A percentile compares a stretch with the other conserved stretches of the same genome.
Conservation (phyloP, 2,113 vertebrate genomes). For the Orientallactaga bullata region DNA sequence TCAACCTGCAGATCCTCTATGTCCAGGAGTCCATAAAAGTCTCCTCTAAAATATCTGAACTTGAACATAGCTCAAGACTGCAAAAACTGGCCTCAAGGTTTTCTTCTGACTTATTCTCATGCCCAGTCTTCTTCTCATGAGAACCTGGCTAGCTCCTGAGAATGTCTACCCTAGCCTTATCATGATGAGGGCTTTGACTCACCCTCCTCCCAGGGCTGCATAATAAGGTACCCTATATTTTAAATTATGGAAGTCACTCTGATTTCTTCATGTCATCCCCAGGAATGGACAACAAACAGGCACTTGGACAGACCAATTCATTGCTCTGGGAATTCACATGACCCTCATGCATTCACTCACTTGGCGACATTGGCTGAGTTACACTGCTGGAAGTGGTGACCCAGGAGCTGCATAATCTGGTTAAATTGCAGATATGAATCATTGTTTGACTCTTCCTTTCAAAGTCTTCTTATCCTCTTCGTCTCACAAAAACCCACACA, state of each 20-base stretch:
- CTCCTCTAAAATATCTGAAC: conserved; percentile 2
- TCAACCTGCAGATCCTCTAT: background rate
- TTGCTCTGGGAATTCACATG: background rate
- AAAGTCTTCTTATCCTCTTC: conserved; percentile 54
- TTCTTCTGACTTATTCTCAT: background rate
- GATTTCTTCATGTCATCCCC: background rate
- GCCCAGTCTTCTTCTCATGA: background rate
- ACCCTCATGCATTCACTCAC: background rate
- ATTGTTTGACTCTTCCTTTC: conserved; percentile 54
- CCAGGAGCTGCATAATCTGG: background rate
- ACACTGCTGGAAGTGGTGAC: background rate
- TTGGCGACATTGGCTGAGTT: background rate
- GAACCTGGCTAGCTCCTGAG: background rate
- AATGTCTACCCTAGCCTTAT: background rate
- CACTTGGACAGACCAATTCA: conserved; percentile 6
- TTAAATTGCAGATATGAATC: conserved; percentile 57
- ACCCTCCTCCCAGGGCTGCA: background rate
- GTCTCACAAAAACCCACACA: conserved; percentile 43
- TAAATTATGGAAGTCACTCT: background rate
- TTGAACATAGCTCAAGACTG: background rate
- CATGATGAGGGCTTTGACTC: background rate
- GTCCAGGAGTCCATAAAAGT: background rate
- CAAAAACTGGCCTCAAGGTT: background rate
- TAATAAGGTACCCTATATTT: background rate
- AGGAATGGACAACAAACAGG: background rate